Base-by-base conservation (phyloP, 2,113 vertebrate species). In the Aphyosemion australe region DNA sequence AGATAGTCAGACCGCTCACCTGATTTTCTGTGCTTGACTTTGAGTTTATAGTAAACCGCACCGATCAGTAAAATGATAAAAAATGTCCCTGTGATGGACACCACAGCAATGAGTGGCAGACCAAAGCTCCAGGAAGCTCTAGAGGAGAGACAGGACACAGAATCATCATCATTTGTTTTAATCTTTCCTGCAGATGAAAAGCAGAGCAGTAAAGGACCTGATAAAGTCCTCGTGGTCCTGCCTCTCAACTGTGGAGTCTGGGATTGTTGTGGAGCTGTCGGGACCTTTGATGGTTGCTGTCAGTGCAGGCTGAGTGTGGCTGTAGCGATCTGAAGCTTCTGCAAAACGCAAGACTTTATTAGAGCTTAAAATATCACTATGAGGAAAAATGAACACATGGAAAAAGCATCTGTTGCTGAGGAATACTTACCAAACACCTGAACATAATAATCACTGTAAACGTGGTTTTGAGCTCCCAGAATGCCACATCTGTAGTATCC, bases 401-500 rank as follows among this genome's bases (percentile, higher is more conserved):
- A 56, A 3, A 41, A 13, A 5, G 7, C 47, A n/a, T 13, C 2
- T 18, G 8, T 32, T 37, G 2, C 2, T 11, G 14, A 41, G 42
- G 20, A 59, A 19, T 3, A 31, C 88, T 90, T 82, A 92, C 91
- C 90, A 43, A 54, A 53, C 16, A 90, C 59, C 41, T 81, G 71
- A 0, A 93, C 11, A 51, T 53, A 39, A 70, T 78, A 87, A 61
- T 88, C 76, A 0, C 1, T 37, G 69, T 86, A 91, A 14, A 86
- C 49, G 8, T 2, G 21, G 58, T 34, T 50, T 57, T 70, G 26
- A 26, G 48, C 18, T 12, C 56, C 63, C 12, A 8, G 1, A 31
- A 92, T 39, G 0, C 45, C 16, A 60, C 92, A 93, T 61, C 86
- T 86, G 72, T 93, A 93, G 39, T 19, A 73, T 12, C 92, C 92